Percentiles rank a stretch among this genome's conserved stretches.
Conservation (phyloP, 2,797 vertebrate genomes). For the Hemitrygon akajei region DNA sequence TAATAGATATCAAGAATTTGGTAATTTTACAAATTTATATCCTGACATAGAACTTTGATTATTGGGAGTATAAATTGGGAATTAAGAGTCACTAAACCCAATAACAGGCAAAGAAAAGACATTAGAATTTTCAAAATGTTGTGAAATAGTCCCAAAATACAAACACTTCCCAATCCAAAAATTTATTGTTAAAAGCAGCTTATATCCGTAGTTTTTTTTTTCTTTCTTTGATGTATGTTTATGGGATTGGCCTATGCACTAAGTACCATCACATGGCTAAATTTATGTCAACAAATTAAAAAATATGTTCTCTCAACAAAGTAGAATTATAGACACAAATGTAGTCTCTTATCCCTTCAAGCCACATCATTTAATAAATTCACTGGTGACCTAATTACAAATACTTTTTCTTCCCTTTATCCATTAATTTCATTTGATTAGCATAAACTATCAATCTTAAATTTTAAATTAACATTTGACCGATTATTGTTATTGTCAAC, state of each 20-base stretch:
- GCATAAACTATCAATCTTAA: no score
- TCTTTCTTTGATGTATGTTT: not conserved
- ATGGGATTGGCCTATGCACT: not conserved
- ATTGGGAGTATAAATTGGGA: not conserved
- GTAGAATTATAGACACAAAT: no score
- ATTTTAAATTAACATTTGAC: no score
- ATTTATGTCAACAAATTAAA: not conserved
- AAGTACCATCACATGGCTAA: no score
- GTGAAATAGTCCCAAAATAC: not conserved
- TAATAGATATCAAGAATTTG: not conserved
- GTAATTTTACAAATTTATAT: not conserved
- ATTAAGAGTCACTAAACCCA: not conserved
- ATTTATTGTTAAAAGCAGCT: not conserved
- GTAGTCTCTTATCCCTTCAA: no score
- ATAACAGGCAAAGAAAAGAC: not conserved
- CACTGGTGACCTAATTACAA: no score
- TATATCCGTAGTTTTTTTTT: not conserved
- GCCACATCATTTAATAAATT: no score
- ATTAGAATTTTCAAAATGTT: not conserved
- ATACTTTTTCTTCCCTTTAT: no score
- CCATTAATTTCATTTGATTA: no score
- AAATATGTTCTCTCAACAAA: not conserved
- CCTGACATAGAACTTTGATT: not conserved
- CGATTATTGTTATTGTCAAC: no score
- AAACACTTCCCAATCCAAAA: not conserved